These are phyloP conservation scores for Adelphocoris suturalis DNA, from an alignment of 2,888 invertebrate genomes.

Conservation along the genomic window DNA sequence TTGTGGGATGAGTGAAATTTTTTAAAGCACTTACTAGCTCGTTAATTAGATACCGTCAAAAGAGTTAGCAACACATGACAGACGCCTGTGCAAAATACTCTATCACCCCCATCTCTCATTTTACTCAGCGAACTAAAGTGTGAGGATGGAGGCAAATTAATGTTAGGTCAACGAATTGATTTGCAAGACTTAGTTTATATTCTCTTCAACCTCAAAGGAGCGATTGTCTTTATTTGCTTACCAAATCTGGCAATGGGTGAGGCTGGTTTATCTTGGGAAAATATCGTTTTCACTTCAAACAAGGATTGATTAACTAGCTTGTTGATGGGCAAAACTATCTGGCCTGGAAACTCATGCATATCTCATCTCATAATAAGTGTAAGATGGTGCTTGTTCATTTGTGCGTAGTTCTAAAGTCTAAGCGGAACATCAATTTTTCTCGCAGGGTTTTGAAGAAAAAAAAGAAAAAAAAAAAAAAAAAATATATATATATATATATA, in stretches of 20 bases:
- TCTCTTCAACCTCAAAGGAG: slow-evolving; percentile 38
- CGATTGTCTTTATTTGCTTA: slow-evolving; percentile 52
- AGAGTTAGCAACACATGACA: neutral
- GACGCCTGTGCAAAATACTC: neutral
- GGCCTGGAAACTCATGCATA: too few species aligned
- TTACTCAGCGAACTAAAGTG: slow-evolving; percentile 23
- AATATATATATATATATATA: too few species aligned
- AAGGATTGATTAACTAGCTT: neutral
- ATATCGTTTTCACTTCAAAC: slow-evolving; percentile 12
- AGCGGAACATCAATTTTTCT: too few species aligned
- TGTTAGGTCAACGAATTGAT: slow-evolving; percentile 58
- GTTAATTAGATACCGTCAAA: neutral
- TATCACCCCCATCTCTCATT: slow-evolving; percentile 4
- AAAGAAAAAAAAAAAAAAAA: too few species aligned
- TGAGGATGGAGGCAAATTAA: slow-evolving; percentile 35
- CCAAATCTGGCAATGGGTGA: neutral
- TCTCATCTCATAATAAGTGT: too few species aligned
- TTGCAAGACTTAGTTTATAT: slow-evolving; percentile 60
- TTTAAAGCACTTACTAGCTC: too few species aligned
- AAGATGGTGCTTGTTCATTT: too few species aligned
- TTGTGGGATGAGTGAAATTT: too few species aligned
- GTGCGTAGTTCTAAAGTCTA: too few species aligned
- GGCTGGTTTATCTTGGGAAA: neutral
- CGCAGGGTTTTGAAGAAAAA: too few species aligned
- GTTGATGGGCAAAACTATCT: neutral